These are phyloP conservation scores for Hydropsyche betteni DNA, from an alignment of 2,888 invertebrate genomes.

Conservation along the genomic window DNA sequence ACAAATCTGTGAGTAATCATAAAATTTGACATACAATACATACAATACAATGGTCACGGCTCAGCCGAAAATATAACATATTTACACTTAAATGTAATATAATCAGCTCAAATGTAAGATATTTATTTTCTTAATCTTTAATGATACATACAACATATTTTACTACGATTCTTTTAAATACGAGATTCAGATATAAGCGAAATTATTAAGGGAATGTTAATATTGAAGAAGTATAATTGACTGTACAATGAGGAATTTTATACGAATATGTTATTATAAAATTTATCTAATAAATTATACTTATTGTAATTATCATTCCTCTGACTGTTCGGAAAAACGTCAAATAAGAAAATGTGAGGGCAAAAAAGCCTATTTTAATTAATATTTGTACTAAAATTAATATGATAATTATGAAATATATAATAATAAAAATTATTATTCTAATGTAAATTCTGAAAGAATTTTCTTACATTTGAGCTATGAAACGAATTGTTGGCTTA, in stretches of 20 bases:
- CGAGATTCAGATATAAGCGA: background rate
- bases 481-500: background rate
- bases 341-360: too few relatives aligned
- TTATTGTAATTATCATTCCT: too few relatives aligned
- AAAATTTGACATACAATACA: constrained; percentile 42
- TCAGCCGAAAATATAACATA: constrained; percentile 48
- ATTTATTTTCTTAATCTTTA: background rate
- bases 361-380: too few relatives aligned
- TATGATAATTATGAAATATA: too few relatives aligned
- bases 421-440: too few relatives aligned
- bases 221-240: constrained; percentile 20
- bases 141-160: background rate
- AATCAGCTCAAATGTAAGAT: constrained; percentile 26
- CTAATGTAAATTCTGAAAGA: background rate
- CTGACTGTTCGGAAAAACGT: too few relatives aligned
- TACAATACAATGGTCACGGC: constrained; percentile 47
- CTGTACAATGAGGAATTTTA: constrained; percentile 7
- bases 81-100: constrained; percentile 47
- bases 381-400: too few relatives aligned
- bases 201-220: background rate
- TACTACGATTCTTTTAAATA: background rate
- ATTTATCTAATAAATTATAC: background rate
- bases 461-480: constrained; percentile 22
- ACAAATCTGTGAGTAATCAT: constrained; percentile 43
- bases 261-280: background rate